Evolutionary conservation across 2,888 invertebrate species (phyloP), one percentile per base, ranked within the genome.

Genomic region (Scotopteryx bipunctaria): DNA sequence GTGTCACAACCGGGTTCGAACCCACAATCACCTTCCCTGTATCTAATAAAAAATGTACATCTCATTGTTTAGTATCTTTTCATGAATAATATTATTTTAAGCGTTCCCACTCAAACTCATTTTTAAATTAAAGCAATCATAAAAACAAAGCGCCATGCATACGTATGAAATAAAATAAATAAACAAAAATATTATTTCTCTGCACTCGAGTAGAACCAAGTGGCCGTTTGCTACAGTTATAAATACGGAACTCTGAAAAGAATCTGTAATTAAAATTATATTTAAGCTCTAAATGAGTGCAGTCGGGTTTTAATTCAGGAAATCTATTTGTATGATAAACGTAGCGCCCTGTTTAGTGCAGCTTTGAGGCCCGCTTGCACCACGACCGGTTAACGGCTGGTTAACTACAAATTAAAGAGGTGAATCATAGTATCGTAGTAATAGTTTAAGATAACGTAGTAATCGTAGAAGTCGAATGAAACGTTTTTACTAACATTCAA

Each of bases 251-350:
- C 17, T 17, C 21, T 45, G 14, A 41, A 49, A 37, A 37, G 25
- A 50, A 49, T 48, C 19, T 51, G 40, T 56, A 54, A 60, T 54
- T 46, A 53, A 45, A 55, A 49, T 50, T 48, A 54, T 64, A 56
- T 61, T 48, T 31, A 57, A 62, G 54, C 59, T 55, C 57, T 57
- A 65, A 71, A 69, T 70, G 64, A 69, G 66, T 52, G 59, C 60
- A 48, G 59, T 52, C 59, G 60, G 63, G 59, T 58, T 69, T 71
- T 71, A 65, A 72, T 69, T 73, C 73, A 69, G 73, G 70, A 73
- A 77, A 78, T 77, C 72, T 76, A 81, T 80, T 80, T 78, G 76
- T 79, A 77, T 77, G 76, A 75, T 74, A 76, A 78, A 70, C 72
- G 66, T 37, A 53, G 71, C 56, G 62, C 59, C 50, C 64, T 69